Evolutionary conservation across 2,113 vertebrate genomes (phyloP).

Genomic region (Enhydra lutris): DNA sequence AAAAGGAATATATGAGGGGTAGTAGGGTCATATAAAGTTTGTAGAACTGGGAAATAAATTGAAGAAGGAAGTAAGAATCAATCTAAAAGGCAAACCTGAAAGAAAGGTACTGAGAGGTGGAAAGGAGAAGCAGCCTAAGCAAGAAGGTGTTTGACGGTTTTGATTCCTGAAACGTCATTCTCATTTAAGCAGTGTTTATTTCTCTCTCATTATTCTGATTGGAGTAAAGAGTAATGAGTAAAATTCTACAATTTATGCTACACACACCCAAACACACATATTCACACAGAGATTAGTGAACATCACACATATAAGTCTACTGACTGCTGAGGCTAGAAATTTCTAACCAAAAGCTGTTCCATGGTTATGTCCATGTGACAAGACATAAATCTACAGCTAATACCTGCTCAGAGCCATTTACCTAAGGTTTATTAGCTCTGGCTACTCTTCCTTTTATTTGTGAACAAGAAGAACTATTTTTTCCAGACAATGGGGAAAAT

Average conservation of each 20-base stretch:
- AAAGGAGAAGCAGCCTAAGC: not conserved
- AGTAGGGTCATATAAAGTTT: not conserved
- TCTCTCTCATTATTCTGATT: not conserved
- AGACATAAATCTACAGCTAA: not conserved
- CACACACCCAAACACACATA: not conserved
- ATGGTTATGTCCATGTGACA: not conserved
- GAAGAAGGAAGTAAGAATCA: not conserved
- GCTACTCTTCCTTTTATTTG: not conserved
- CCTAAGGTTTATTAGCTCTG: conserved; percentile 1
- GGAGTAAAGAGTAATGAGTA: not conserved
- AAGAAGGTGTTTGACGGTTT: not conserved
- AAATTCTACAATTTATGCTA: not conserved
- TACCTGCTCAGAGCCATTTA: not conserved
- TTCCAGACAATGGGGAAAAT: not conserved
- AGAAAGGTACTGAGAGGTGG: not conserved
- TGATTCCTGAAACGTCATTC: not conserved
- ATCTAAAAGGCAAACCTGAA: not conserved
- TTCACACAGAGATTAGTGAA: not conserved
- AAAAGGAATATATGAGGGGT: not conserved
- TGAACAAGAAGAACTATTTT: not conserved
- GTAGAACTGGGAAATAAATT: not conserved
- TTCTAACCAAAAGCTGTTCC: not conserved
- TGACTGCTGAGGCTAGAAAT: not conserved
- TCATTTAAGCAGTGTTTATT: not conserved
- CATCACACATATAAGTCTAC: not conserved